Base-by-base conservation (phyloP, 2,888 invertebrate genomes). In the Allacma fusca region DNA sequence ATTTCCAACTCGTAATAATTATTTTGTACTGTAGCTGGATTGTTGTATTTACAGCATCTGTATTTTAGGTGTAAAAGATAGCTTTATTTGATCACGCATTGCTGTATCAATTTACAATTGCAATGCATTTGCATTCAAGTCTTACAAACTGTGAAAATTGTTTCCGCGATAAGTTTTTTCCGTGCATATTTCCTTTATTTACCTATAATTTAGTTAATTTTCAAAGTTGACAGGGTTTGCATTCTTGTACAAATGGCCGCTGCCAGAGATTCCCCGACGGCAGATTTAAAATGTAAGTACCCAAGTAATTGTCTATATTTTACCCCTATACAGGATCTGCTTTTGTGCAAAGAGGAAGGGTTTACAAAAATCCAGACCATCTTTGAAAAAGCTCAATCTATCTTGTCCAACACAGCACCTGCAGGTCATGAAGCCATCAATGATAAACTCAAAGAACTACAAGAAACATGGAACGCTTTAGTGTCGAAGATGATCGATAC, bases 321-420 rank as follows among this genome's bases (percentile, higher is more conserved):
- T 50, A 50, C 16, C 50, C 2, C 78, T 80, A 68, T 93, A n/a
- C n/a, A 97, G 89, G 96, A 96, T 86, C 88, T 97, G 68, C 88
- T 95, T 68, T 88, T 96, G n/a, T 91, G 93, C 80, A 97, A 97
- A 87, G 97, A 98, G 84, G 95, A 95, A 88, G 97, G 97, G 2
- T 95, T 95, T 84, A 91, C 92, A 0, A 93, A 93, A 87, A 93
- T 96, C 40, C 95, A 97, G 85, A 91, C 91, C 71, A 90, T 95
- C 62, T 93, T 96, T n/a, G 97, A 97, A 85, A 87, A 94, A 83
- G 96, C 96, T 0, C 97, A 98, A 87, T 92, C 91, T 83, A 94
- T 97, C 0, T 88, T 97, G 85, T 94, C 94, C 0, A 97, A 96
- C 85, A 97, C 97, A 0, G 94, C 96, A 0, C 93, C 94, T 0